Evolutionary conservation across 1,140 invertebrate genomes (phyloP).

Genomic region (Propsilocerus akamusi): DNA sequence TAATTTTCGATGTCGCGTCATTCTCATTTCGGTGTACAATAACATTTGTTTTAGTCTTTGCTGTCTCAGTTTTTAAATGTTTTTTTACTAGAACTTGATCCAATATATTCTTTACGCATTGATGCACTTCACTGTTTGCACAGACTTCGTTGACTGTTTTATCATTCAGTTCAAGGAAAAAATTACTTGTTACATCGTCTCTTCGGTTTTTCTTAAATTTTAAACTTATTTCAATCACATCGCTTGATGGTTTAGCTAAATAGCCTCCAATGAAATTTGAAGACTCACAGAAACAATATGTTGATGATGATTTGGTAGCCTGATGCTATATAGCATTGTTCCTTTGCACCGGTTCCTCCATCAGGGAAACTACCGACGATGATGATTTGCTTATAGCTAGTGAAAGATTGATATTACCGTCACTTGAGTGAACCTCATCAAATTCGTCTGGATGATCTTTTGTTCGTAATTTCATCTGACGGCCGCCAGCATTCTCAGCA

Average conservation of each 20-base stretch:
- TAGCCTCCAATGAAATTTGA: background rate
- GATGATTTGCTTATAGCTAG: background rate
- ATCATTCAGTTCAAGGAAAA: background rate
- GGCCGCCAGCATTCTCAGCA: background rate
- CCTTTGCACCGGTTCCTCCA: background rate
- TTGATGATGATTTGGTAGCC: background rate
- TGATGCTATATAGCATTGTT: background rate
- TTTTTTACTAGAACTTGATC: background rate
- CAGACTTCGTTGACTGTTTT: background rate
- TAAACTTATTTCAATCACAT: slow-evolving; percentile 1
- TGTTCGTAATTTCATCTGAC: slow-evolving; percentile 77
- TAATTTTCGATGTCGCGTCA: background rate
- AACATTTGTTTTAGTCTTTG: background rate
- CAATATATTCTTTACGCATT: background rate
- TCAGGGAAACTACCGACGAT: background rate
- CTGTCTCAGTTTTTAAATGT: background rate
- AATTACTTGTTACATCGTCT: background rate
- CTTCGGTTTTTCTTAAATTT: background rate
- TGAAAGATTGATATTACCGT: background rate
- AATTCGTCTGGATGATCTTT: slow-evolving; percentile 42
- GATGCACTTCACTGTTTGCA: background rate
- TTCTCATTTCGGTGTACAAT: background rate
- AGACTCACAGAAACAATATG: background rate
- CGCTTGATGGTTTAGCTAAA: background rate
- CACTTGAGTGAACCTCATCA: slow-evolving; percentile 17